Percentiles rank a stretch among this genome's conserved stretches.
These are phyloP conservation scores for Macrophya alboannulata DNA, from an alignment of 2,888 invertebrate genomes.

Conservation along the genomic window DNA sequence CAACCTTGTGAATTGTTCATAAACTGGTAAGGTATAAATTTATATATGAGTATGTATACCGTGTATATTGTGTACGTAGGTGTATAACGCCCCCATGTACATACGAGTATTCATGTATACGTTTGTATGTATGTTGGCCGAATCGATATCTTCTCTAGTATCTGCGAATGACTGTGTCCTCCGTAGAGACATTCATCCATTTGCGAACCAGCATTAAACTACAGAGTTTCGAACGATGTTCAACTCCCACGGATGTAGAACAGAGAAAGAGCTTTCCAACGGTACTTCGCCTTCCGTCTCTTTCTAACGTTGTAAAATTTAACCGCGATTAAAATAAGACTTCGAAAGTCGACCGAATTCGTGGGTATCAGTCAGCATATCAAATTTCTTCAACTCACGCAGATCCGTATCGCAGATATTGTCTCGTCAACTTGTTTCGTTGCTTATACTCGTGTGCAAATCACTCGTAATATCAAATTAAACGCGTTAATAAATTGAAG, in stretches of 20 bases:
- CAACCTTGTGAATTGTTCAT: slow-evolving; percentile 47
- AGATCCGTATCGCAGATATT: background rate
- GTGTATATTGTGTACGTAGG: slow-evolving; percentile 52
- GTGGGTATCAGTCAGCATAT: background rate
- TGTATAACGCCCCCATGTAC: background rate
- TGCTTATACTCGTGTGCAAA: background rate
- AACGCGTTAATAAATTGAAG: background rate
- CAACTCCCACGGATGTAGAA: slow-evolving; percentile 53
- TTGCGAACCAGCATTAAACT: slow-evolving; percentile 24
- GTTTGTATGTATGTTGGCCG: background rate
- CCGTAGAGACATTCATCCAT: slow-evolving; percentile 48
- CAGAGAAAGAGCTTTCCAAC: slow-evolving; percentile 55
- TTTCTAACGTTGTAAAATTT: slow-evolving; percentile 24
- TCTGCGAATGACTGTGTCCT: slow-evolving; percentile 31
- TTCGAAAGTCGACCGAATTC: slow-evolving; percentile 51
- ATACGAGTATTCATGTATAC: slow-evolving; percentile 48
- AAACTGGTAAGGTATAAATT: slow-evolving; percentile 57
- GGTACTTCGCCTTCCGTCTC: slow-evolving; percentile 15
- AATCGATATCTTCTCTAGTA: slow-evolving; percentile 48
- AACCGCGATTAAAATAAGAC: slow-evolving; percentile 38
- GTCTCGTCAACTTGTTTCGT: background rate
- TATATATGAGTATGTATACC: slow-evolving; percentile 59
- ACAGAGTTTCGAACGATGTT: slow-evolving; percentile 16
- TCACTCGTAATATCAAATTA: background rate
- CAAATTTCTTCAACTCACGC: background rate